These are phyloP conservation scores for Lepisosteus oculatus DNA, from an alignment of 2,113 vertebrate genomes.

Conservation along the genomic window DNA sequence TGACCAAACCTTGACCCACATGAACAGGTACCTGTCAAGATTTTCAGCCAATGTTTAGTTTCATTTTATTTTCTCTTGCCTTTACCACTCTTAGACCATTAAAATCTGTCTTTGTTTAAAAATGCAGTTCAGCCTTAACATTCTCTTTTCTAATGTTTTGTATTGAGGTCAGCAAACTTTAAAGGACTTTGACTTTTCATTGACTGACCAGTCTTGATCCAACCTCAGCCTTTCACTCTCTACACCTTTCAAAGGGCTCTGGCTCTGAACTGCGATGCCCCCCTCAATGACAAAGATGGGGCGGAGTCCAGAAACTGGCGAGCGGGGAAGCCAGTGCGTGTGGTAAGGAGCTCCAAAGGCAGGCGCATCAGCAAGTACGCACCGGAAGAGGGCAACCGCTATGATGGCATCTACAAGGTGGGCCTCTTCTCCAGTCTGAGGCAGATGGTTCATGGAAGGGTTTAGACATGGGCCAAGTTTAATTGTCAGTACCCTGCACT, in stretches of 20 bases:
- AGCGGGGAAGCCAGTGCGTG: constrained; percentile 93
- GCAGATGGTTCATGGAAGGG: too few species aligned
- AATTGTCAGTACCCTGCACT: too few species aligned
- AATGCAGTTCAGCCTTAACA: too few species aligned
- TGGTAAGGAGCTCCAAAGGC: constrained; percentile 96
- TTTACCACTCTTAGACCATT: too few species aligned
- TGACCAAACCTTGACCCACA: constrained; percentile 96
- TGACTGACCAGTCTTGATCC: too few species aligned
- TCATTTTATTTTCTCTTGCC: too few species aligned
- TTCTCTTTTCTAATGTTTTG: too few species aligned
- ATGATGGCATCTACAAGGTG: constrained; percentile 99
- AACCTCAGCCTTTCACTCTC: background rate
- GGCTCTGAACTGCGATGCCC: constrained; percentile 95
- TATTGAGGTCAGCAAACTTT: too few species aligned
- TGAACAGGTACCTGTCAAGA: constrained; percentile 81
- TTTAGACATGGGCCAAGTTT: too few species aligned
- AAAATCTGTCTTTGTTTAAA: too few species aligned
- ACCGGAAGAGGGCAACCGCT: constrained; percentile 97
- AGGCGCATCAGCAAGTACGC: constrained; percentile 97
- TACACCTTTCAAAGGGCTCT: constrained; percentile 77
- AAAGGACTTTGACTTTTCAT: too few species aligned
- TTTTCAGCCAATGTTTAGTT: background rate
- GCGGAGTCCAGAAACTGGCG: constrained; percentile 97
- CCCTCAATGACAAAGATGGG: constrained; percentile 94
- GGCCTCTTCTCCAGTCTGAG: background rate